These are phyloP conservation scores for Drosophila mercatorum DNA, from an alignment of 2,888 invertebrate genomes.

Conservation along the genomic window DNA sequence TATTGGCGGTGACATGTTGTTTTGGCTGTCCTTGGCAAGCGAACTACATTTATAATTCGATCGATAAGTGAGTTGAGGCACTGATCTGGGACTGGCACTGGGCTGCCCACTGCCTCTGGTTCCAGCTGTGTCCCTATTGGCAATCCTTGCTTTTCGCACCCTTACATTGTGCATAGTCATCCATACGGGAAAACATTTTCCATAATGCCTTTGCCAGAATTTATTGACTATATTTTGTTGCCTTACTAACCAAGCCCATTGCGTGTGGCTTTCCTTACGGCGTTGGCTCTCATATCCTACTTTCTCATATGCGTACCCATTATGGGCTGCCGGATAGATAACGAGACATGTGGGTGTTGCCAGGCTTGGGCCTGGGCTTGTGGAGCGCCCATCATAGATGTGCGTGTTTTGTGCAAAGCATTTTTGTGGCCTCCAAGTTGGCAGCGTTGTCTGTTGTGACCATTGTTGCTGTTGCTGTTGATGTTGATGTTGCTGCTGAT, in stretches of 20 bases:
- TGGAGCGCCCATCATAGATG: constrained; percentile 34
- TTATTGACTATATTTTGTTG: constrained; percentile 60
- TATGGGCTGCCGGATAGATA: constrained; percentile 61
- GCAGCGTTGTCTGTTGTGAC: constrained; percentile 19
- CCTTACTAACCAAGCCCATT: constrained; percentile 38
- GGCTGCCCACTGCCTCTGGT: too few species aligned
- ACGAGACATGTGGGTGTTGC: constrained; percentile 61
- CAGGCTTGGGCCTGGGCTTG: constrained; percentile 22
- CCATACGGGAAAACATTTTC: constrained; percentile 38
- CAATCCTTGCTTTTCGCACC: constrained; percentile 8
- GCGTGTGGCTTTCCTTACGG: constrained; percentile 25
- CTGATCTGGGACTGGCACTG: constrained; percentile 4
- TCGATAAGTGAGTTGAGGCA: constrained; percentile 10
- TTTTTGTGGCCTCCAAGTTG: constrained; percentile 54
- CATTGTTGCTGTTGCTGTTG: constrained; percentile 11
- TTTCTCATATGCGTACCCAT: constrained; percentile 65
- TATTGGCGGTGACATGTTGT: constrained; percentile 5
- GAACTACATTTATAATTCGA: constrained; percentile 5
- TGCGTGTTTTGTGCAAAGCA: constrained; percentile 61
- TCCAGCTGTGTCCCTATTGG: not conserved
- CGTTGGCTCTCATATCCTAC: constrained; percentile 38
- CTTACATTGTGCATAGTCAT: constrained; percentile 2
- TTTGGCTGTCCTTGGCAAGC: not conserved
- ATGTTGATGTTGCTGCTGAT: not conserved
- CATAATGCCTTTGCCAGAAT: constrained; percentile 56